phyloP scores from a whole-genome alignment of 2,113 vertebrate species.

The Phalacrocorax carbo region DNA sequence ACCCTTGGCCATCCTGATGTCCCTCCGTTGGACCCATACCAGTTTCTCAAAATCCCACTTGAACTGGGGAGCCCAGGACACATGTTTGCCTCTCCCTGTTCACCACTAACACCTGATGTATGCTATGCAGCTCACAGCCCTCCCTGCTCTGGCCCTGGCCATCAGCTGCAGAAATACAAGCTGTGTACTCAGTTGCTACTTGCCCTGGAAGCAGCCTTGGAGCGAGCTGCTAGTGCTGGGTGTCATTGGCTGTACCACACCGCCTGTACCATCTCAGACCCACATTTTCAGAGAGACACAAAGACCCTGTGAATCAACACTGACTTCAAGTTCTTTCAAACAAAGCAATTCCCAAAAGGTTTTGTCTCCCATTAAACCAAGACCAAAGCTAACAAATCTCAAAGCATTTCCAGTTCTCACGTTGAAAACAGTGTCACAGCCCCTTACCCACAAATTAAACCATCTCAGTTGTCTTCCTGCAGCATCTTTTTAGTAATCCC shows the following conservation, averaged over 20 bases:
- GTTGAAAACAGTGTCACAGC: not conserved
- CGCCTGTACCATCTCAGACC: not conserved
- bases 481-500: not conserved
- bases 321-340: not conserved
- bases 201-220: not conserved
- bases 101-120: not conserved
- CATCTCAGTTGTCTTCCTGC: not conserved
- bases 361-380: not conserved
- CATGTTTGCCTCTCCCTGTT: rapidly evolving
- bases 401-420: conserved; percentile 21
- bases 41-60: not conserved
- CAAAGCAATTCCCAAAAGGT: not conserved
- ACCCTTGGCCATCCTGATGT: not conserved
- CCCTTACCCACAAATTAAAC: not conserved
- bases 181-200: not conserved
- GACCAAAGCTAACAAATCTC: not conserved
- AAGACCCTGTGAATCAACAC: not conserved
- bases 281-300: not conserved
- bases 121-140: not conserved
- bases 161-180: not conserved
- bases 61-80: not conserved
- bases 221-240: not conserved
- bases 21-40: not conserved
- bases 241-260: not conserved
- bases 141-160: not conserved